Evolutionary conservation across 1,140 invertebrate genomes (phyloP).

Genomic region (Teleogryllus occipitalis): DNA sequence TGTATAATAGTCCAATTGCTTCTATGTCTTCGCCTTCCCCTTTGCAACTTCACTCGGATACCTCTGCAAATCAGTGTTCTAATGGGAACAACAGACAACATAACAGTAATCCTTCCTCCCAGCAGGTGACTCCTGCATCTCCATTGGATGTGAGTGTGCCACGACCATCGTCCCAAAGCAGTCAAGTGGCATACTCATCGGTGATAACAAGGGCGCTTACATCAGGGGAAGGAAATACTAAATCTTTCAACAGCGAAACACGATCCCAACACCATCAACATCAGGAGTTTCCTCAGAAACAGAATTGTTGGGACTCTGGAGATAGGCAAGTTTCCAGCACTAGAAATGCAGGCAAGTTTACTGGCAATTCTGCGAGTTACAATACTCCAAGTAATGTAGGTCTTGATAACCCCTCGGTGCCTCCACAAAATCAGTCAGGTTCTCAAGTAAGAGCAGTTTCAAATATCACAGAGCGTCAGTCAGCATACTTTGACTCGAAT

Average conservation of each 20-base stretch:
- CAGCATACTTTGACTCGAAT: slow-evolving; percentile 46
- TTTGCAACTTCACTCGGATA: slow-evolving; percentile 47
- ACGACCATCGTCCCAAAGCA: slow-evolving; percentile 50
- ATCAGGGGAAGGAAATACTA: slow-evolving; percentile 10
- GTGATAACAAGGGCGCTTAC: slow-evolving; percentile 61
- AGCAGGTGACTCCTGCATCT: slow-evolving; percentile 53
- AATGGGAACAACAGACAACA: slow-evolving; percentile 20
- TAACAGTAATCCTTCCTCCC: slow-evolving; percentile 9
- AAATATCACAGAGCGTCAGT: slow-evolving; percentile 34
- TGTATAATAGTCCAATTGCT: slow-evolving; percentile 69
- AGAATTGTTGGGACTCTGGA: slow-evolving; percentile 17
- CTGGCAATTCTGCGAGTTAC: neutral
- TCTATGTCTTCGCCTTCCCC: slow-evolving; percentile 56
- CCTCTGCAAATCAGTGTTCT: slow-evolving; percentile 34
- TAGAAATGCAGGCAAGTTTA: neutral
- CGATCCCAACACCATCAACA: slow-evolving; percentile 29
- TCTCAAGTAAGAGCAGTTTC: slow-evolving; percentile 23
- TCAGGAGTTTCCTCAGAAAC: slow-evolving; percentile 18
- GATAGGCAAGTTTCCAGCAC: slow-evolving; percentile 14
- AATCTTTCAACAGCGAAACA: slow-evolving; percentile 1
- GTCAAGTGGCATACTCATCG: slow-evolving; percentile 55
- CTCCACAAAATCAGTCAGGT: slow-evolving; percentile 10
- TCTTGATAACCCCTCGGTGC: slow-evolving; percentile 12
- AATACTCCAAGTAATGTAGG: neutral
- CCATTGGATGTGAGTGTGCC: slow-evolving; percentile 58